These are phyloP conservation scores for Scytalopus superciliaris DNA, from an alignment of 2,113 vertebrate genomes.

Conservation along the genomic window DNA sequence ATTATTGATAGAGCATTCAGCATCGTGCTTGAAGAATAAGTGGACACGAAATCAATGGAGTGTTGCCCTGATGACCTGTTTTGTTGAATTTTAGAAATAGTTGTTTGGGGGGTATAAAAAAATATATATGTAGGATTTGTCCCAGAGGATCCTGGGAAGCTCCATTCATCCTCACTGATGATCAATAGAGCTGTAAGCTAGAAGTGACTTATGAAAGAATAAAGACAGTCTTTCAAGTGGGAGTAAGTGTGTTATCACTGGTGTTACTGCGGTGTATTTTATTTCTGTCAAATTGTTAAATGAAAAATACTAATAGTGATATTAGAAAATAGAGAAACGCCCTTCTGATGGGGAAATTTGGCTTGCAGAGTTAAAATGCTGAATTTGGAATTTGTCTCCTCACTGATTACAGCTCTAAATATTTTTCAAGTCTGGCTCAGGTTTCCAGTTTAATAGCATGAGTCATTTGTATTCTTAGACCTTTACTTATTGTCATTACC, in stretches of 20 bases:
- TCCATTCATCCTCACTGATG: constrained; percentile 65
- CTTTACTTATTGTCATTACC: constrained; percentile 66
- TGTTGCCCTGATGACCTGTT: constrained; percentile 69
- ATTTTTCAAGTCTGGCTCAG: constrained; percentile 57
- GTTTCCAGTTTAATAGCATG: constrained; percentile 61
- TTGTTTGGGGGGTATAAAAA: constrained; percentile 64
- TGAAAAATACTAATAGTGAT: constrained; percentile 65
- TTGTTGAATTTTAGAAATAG: constrained; percentile 72
- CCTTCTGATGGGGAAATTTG: not conserved
- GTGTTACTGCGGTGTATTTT: constrained; percentile 43
- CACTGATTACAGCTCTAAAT: constrained; percentile 9
- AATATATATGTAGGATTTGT: constrained; percentile 67
- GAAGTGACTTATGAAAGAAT: constrained; percentile 71
- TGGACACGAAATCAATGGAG: constrained; percentile 70
- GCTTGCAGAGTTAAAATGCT: constrained; percentile 44
- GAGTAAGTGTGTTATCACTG: constrained; percentile 49
- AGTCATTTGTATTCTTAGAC: constrained; percentile 64
- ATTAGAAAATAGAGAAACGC: constrained; percentile 58
- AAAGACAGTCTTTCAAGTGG: constrained; percentile 62
- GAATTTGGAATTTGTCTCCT: constrained; percentile 63
- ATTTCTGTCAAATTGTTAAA: constrained; percentile 69
- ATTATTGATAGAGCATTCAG: constrained; percentile 71
- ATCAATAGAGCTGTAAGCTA: constrained; percentile 65
- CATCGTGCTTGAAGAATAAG: constrained; percentile 58
- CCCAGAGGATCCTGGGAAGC: constrained; percentile 70